Percentiles rank a stretch among this genome's conserved stretches.
phyloP scores from a whole-genome alignment of 2,888 invertebrate species.

The Thysanoteuthis rhombus region DNA sequence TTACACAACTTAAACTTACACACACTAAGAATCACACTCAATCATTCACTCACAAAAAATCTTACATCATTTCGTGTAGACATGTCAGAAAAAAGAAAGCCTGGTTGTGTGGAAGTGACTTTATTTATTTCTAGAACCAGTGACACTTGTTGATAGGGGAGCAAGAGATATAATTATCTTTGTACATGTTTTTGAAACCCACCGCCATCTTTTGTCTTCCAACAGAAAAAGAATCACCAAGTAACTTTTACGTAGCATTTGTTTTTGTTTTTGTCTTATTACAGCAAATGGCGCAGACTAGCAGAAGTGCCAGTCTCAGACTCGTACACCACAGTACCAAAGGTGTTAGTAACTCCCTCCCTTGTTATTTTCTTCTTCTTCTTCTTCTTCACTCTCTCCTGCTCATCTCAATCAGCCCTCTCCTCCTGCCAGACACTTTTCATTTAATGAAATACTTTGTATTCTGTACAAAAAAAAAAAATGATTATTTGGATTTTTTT shows the following conservation, averaged over 20 bases:
- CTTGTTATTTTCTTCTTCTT: background rate
- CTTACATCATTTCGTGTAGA: background rate
- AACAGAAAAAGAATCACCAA: background rate
- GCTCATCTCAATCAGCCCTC: rapidly evolving
- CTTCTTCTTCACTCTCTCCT: background rate
- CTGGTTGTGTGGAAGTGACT: background rate
- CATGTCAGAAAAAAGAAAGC: background rate
- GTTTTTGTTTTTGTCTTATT: background rate
- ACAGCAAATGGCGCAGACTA: background rate
- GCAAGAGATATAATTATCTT: background rate
- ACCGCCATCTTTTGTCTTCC: background rate
- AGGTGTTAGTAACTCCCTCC: background rate
- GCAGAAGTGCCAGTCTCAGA: background rate
- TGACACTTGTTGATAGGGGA: background rate
- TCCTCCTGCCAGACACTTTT: background rate
- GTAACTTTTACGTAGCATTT: background rate
- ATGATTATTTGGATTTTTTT: no score
- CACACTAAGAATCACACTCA: background rate
- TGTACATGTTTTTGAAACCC: background rate
- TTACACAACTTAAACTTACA: background rate
- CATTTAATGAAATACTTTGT: no score
- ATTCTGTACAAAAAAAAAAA: no score
- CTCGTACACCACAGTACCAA: background rate
- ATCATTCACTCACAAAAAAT: background rate
- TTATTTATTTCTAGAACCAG: background rate